Percentiles rank a stretch among this genome's conserved stretches.
phyloP scores from a whole-genome alignment of 1,140 invertebrate genomes.

The Cotesia chilonis region DNA sequence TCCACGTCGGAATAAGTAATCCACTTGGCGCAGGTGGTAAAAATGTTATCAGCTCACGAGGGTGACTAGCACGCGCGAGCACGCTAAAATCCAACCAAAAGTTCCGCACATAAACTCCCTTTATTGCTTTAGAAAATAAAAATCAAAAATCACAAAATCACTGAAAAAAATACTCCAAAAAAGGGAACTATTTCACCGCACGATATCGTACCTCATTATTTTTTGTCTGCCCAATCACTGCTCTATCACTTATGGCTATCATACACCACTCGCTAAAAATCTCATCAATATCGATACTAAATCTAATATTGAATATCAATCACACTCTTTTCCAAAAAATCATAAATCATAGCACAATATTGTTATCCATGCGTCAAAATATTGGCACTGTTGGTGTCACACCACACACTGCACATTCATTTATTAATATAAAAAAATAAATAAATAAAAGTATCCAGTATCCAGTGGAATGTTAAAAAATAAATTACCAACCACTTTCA shows the following conservation, averaged over 20 bases:
- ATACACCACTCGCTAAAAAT: conserved; percentile 5
- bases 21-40: conserved; percentile 20
- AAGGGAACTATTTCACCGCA: too few relatives aligned
- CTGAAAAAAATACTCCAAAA: neutral
- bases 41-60: conserved; percentile 28
- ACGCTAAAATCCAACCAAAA: neutral
- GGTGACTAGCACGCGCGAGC: neutral
- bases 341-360: too few relatives aligned
- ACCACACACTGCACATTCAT: too few relatives aligned
- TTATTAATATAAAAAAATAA: neutral
- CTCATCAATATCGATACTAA: neutral
- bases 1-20: conserved; percentile 18
- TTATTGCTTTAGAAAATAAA: neutral
- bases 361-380: neutral
- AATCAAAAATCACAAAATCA: neutral
- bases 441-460: neutral
- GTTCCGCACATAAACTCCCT: neutral
- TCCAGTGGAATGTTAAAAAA: too few relatives aligned
- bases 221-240: neutral
- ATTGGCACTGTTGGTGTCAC: neutral
- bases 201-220: too few relatives aligned
- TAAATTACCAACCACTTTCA: too few relatives aligned
- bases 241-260: neutral
- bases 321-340: neutral
- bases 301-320: neutral